These are phyloP conservation scores for Eupeodes latifasciatus DNA, from an alignment of 2,888 invertebrate genomes.

Conservation along the genomic window DNA sequence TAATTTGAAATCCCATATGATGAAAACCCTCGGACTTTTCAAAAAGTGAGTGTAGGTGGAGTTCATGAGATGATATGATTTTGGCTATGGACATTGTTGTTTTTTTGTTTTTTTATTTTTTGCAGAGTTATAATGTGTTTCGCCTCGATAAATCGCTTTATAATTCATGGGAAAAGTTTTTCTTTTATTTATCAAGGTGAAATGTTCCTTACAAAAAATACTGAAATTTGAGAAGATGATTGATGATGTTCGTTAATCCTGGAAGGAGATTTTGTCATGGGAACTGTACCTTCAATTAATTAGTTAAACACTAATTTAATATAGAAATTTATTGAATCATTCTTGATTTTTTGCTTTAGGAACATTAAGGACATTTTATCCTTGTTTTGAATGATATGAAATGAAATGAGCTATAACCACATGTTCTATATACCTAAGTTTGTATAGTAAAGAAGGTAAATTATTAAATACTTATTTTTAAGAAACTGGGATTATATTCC, in stretches of 20 bases:
- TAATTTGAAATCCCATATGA: conserved; percentile 46
- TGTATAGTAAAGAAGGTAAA: too few relatives aligned
- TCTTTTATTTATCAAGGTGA: conserved; percentile 44
- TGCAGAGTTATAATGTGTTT: conserved; percentile 17
- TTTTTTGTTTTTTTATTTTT: background rate
- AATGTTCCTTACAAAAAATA: conserved; percentile 1
- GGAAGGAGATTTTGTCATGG: conserved; percentile 10
- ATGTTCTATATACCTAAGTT: too few relatives aligned
- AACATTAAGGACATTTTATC: too few relatives aligned
- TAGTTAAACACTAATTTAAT: background rate
- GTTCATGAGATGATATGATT: conserved; percentile 27
- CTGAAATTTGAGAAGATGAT: conserved; percentile 28
- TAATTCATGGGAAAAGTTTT: conserved; percentile 69
- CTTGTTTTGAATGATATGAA: too few relatives aligned
- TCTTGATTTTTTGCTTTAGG: background rate
- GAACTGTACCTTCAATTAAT: conserved; percentile 15
- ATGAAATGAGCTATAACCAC: too few relatives aligned
- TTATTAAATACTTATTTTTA: background rate
- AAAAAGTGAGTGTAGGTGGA: conserved; percentile 6
- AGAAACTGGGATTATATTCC: background rate
- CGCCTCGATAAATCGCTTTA: conserved; percentile 25
- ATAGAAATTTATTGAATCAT: too few relatives aligned
- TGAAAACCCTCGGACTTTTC: background rate
- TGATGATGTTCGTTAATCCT: conserved; percentile 15
- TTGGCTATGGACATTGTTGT: conserved; percentile 4